These are phyloP conservation scores for Stegodyphus dumicola DNA, from an alignment of 1,140 invertebrate species.

Conservation along the genomic window DNA sequence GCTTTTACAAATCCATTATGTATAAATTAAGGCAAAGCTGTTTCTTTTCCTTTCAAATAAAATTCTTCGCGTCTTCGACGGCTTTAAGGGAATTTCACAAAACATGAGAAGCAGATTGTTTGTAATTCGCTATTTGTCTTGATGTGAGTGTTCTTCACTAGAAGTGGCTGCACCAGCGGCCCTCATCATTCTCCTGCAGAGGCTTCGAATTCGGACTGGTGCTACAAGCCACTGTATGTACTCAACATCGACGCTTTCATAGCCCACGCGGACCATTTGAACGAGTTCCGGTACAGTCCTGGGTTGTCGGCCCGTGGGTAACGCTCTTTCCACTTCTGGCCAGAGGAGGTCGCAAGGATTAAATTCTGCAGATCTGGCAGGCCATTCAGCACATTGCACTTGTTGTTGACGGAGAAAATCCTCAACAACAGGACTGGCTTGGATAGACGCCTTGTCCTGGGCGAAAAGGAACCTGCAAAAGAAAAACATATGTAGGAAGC, in stretches of 20 bases:
- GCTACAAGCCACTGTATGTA: slow-evolving; percentile 54
- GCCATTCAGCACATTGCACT: slow-evolving; percentile 56
- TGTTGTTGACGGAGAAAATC: slow-evolving; percentile 48
- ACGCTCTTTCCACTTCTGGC: slow-evolving; percentile 23
- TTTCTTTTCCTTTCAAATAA: too few species aligned
- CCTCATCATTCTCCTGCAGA: slow-evolving; percentile 35
- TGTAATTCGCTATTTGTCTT: too few species aligned
- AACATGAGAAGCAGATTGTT: too few species aligned
- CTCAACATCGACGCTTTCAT: slow-evolving; percentile 39
- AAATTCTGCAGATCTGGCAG: slow-evolving; percentile 22
- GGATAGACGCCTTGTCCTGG: slow-evolving; percentile 51
- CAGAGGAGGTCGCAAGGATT: slow-evolving; percentile 50
- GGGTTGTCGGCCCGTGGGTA: not conserved
- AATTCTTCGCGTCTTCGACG: too few species aligned
- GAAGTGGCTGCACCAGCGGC: too few species aligned
- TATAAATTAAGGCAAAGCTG: too few species aligned
- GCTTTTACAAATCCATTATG: too few species aligned
- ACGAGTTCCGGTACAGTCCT: slow-evolving; percentile 29
- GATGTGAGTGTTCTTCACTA: too few species aligned
- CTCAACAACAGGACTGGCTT: slow-evolving; percentile 39
- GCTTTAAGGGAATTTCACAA: too few species aligned
- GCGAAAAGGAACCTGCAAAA: slow-evolving; percentile 54
- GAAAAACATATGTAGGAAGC: not conserved
- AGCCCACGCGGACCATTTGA: slow-evolving; percentile 17
- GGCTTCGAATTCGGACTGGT: slow-evolving; percentile 42